Evolutionary conservation across 2,888 invertebrate genomes (phyloP), one percentile per base, ranked within the genome.

Genomic region (Capitulum mitella): DNA sequence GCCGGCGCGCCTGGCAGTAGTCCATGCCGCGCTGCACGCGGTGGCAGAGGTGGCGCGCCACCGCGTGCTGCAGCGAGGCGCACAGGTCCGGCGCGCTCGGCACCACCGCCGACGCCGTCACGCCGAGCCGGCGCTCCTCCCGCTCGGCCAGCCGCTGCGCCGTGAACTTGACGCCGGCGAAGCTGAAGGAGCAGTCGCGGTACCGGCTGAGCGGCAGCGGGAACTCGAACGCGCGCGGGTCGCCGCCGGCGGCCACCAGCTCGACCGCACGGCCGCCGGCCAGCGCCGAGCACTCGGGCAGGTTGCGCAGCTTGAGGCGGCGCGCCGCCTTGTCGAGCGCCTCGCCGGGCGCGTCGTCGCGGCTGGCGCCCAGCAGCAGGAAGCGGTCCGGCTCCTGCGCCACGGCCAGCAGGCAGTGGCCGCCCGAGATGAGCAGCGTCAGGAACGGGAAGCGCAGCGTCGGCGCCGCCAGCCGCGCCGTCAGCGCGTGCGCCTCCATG

Each of bases 401-500:
- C 77, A 97, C 85, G 54, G 92, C 90, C 80, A 96, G 84, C 80
- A 97, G 88, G 85, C 94, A 93, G 85, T 98, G 97, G 0, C 97
- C 98, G 75, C 98, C 98, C 83, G 97, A 98, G 82, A 96, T 91
- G 40, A 98, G 87, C 40, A 98, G 87, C 74, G 93, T 93, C 80
- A 98, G 86, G 86, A 92, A 98, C 40, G 98, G 98, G 87, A 93
- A 97, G 79, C 91, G 22, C 81, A 82, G 82, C 85, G 89, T 90
- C 85, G 87, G 86, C 79, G 90, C 85, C 32, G 89, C 87, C 90
- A 97, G 91, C 84, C 97, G 89, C 37, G 91, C 92, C 29, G 93
- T 93, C 79, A 99, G 87, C 8, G 98, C 97, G 88, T 99, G 99
- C 1, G 99, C 98, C 88, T 98, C 93, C 99, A 99, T 99, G 84